Percentiles rank a stretch among this genome's conserved stretches.
phyloP scores from a whole-genome alignment of 2,113 vertebrate genomes.

The Solea solea region DNA sequence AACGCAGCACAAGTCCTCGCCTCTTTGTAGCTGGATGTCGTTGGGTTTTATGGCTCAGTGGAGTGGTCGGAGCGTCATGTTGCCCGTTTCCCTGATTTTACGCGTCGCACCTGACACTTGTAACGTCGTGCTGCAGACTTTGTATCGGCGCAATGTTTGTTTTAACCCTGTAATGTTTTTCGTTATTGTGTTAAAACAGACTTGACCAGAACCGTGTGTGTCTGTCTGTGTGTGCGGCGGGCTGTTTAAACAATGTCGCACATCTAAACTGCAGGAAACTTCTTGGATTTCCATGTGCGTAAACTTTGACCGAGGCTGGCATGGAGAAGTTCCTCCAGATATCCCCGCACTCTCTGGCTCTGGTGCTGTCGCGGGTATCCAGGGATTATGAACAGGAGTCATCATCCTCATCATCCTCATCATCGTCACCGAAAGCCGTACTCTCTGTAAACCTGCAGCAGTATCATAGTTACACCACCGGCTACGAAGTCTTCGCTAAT shows the following conservation, averaged over 20 bases:
- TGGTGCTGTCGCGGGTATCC: conserved; percentile 84
- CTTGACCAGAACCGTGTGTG: too few relatives aligned
- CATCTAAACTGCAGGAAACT: too few relatives aligned
- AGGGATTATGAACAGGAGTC: conserved; percentile 7
- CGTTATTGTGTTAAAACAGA: neutral
- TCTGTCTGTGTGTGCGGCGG: too few relatives aligned
- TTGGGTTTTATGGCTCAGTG: neutral
- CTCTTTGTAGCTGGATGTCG: conserved; percentile 11
- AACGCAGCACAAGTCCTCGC: conserved; percentile 66
- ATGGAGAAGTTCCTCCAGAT: conserved; percentile 88
- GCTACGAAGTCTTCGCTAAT: conserved; percentile 93
- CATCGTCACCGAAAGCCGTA: conserved; percentile 3
- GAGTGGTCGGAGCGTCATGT: conserved; percentile 15
- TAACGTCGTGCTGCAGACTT: neutral
- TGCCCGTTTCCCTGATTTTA: conserved; percentile 26
- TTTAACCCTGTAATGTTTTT: too few relatives aligned
- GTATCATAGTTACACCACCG: conserved; percentile 68
- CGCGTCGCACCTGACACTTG: conserved; percentile 36
- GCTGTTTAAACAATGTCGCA: too few relatives aligned
- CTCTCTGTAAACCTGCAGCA: conserved; percentile 67
- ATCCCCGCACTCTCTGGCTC: conserved; percentile 91
- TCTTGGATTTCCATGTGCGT: neutral
- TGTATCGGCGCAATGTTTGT: too few relatives aligned
- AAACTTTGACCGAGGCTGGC: neutral
- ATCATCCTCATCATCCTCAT: neutral